These are phyloP conservation scores for Ernsta delagoae DNA, from an alignment of 2,888 invertebrate species.

Conservation along the genomic window DNA sequence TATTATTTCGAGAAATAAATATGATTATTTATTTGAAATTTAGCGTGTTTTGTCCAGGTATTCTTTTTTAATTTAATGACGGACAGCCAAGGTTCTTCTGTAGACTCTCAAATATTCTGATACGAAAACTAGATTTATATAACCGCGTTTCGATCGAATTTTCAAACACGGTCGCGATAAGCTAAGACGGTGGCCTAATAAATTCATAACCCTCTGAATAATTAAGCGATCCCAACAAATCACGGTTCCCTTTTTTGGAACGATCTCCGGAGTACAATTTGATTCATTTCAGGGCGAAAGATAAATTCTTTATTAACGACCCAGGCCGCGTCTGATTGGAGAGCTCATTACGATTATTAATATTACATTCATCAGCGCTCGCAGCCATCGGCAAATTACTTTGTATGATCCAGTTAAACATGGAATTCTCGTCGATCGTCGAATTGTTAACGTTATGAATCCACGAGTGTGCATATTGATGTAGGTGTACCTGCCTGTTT, in stretches of 20 bases:
- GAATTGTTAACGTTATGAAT: constrained; percentile 16
- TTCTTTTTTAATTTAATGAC: no score
- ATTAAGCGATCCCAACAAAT: constrained; percentile 43
- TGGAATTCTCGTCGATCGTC: constrained; percentile 15
- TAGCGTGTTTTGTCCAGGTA: no score
- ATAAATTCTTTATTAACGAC: constrained; percentile 47
- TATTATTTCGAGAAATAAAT: background rate
- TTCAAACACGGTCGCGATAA: constrained; percentile 28
- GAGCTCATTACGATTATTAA: constrained; percentile 48
- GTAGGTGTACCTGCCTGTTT: background rate
- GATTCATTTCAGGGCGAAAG: constrained; percentile 41
- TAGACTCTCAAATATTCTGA: background rate
- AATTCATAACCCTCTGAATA: constrained; percentile 38
- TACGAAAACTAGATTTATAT: background rate
- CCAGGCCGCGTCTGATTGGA: constrained; percentile 39
- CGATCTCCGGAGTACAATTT: constrained; percentile 40
- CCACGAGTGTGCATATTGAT: constrained; percentile 15
- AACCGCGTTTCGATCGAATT: constrained; percentile 18
- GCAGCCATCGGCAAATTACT: constrained; percentile 37
- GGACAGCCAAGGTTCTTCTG: no score
- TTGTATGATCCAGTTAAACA: constrained; percentile 28
- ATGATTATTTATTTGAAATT: background rate
- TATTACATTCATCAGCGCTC: constrained; percentile 52
- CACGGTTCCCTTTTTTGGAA: constrained; percentile 41
- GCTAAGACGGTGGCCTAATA: constrained; percentile 26